Conservation (phyloP, 2,888 invertebrate species). For the Ischnura elegans region DNA sequence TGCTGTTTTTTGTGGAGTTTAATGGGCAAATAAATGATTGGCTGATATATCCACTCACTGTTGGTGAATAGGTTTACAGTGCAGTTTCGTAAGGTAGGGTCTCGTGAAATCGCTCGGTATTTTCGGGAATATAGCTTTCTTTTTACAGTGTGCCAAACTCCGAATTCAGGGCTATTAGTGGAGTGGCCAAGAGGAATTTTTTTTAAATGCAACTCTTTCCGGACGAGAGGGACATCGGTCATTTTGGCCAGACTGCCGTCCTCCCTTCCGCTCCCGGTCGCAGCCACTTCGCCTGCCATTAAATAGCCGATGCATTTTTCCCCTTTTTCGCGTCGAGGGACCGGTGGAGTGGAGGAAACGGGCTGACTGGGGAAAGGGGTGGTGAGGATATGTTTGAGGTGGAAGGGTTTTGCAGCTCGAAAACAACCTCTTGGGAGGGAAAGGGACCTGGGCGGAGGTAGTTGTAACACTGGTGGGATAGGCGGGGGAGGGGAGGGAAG, state of each 20-base stretch:
- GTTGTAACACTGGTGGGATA: too few relatives aligned
- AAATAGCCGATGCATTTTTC: conserved; percentile 3
- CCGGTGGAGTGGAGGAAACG: neutral
- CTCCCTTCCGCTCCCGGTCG: neutral
- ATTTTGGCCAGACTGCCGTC: neutral
- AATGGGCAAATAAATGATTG: too few relatives aligned
- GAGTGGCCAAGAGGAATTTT: too few relatives aligned
- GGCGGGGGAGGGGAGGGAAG: neutral
- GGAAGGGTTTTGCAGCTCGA: neutral
- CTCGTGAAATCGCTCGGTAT: too few relatives aligned
- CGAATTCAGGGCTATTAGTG: too few relatives aligned
- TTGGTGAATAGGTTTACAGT: too few relatives aligned
- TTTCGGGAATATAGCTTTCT: too few relatives aligned
- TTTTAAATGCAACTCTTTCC: too few relatives aligned
- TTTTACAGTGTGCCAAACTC: too few relatives aligned
- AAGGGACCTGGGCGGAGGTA: neutral
- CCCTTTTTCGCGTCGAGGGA: conserved; percentile 12
- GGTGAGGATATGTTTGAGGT: neutral
- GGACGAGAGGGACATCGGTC: neutral
- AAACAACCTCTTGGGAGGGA: conserved; percentile 42
- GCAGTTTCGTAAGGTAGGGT: too few relatives aligned
- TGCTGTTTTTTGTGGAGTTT: too few relatives aligned
- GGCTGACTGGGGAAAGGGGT: neutral
- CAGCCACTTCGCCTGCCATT: neutral
- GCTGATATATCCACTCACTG: too few relatives aligned